Conservation (phyloP, 2,888 invertebrate genomes). For the Hypolimnas misippus region DNA sequence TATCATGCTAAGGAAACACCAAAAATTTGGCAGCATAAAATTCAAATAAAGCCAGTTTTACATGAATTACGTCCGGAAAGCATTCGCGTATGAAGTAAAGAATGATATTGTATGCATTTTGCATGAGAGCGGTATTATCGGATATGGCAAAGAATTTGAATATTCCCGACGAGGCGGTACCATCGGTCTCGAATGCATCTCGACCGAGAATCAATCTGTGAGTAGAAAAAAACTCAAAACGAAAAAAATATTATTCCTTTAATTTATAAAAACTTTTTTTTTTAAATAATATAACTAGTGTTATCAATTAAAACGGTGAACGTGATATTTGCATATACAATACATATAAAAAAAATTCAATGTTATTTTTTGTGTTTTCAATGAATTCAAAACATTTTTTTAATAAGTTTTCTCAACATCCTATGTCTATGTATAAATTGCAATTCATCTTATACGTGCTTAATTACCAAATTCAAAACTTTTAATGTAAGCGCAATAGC, state of each 20-base stretch:
- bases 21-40: slow-evolving; percentile 73
- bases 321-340: too few relatives aligned
- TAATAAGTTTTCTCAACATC: too few relatives aligned
- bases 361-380: too few relatives aligned
- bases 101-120: slow-evolving; percentile 83
- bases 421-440: too few relatives aligned
- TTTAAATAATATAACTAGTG: too few relatives aligned
- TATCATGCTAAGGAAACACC: slow-evolving; percentile 37
- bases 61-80: slow-evolving; percentile 75
- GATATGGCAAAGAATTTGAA: slow-evolving; percentile 79
- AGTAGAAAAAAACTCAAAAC: neutral
- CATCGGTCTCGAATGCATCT: slow-evolving; percentile 39
- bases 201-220: slow-evolving; percentile 24
- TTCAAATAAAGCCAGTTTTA: slow-evolving; percentile 78
- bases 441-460: too few relatives aligned
- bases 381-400: too few relatives aligned
- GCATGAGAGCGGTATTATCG: slow-evolving; percentile 80
- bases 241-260: neutral
- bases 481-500: too few relatives aligned
- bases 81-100: slow-evolving; percentile 77
- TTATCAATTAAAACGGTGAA: too few relatives aligned
- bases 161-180: slow-evolving; percentile 62
- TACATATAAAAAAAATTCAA: too few relatives aligned
- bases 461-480: too few relatives aligned
- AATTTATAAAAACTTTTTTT: too few relatives aligned